Evolutionary conservation across 2,888 invertebrate species (phyloP).

Genomic region (Incurvaria masculella): DNA sequence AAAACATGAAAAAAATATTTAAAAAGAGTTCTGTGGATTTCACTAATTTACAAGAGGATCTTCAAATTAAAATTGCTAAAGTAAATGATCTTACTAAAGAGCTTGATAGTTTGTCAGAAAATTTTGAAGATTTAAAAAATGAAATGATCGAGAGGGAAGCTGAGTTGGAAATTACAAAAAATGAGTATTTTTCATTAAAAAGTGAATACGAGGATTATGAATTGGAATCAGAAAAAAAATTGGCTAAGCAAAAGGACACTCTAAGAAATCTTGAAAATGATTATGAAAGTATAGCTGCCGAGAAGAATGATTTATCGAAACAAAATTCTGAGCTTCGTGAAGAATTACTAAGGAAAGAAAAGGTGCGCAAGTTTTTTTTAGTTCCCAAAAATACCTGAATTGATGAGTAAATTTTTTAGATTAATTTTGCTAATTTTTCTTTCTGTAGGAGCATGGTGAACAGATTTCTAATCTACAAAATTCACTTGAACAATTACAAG

Average conservation of each 20-base stretch:
- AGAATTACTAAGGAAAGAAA: constrained; percentile 25
- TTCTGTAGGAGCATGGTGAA: constrained; percentile 33
- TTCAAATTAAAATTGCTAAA: constrained; percentile 23
- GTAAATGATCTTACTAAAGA: constrained; percentile 33
- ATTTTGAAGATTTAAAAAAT: constrained; percentile 28
- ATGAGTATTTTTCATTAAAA: constrained; percentile 29
- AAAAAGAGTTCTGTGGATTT: constrained; percentile 22
- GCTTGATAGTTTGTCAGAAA: constrained; percentile 30
- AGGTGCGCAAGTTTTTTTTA: constrained; percentile 31
- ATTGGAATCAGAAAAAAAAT: neutral
- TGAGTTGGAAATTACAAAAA: constrained; percentile 36
- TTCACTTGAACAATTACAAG: constrained; percentile 18
- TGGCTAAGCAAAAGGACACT: constrained; percentile 10
- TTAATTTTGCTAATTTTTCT: neutral
- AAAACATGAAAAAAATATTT: constrained; percentile 23
- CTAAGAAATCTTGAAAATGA: constrained; percentile 7
- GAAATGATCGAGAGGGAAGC: constrained; percentile 34
- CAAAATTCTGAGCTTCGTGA: constrained; percentile 11
- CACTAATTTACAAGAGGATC: constrained; percentile 21
- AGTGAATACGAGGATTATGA: constrained; percentile 28
- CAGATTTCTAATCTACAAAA: constrained; percentile 24
- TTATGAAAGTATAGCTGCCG: constrained; percentile 10
- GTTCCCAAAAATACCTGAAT: constrained; percentile 17
- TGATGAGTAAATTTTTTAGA: constrained; percentile 8
- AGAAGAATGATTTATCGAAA: neutral